Evolutionary conservation across 2,797 vertebrate species (phyloP), one percentile per base, ranked within the genome.

Genomic region (Thaleichthys pacificus): DNA sequence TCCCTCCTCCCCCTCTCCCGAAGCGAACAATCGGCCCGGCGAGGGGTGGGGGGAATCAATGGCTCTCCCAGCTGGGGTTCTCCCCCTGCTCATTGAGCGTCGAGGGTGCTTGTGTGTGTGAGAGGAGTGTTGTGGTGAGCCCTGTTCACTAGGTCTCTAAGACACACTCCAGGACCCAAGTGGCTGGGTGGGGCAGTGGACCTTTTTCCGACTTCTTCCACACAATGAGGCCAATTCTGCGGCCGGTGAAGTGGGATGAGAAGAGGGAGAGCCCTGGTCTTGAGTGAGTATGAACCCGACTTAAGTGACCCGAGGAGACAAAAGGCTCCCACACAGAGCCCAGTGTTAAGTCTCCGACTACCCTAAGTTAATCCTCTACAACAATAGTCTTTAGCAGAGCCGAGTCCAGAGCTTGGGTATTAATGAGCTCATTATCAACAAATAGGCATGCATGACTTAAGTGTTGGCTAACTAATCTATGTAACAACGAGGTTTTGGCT

Each of bases 61-160:
- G 85, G 90, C 87, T 85, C 82, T 90, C 93, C 87, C 93, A 93
- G 92, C 92, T 91, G 91, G 93, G 91, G 89, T 83, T 88, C 89
- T 85, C 78, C 77, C 83, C 84, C 84, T 80, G 72, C 84, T 89
- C 90, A 85, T 84, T 88, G 84, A 91, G 85, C 75, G 80, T 72
- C 80, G 81, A 51, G 71, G 35, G 71, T 11, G 63, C 30, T 56
- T 67, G 64, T 15, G 21, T 15, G 63, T 61, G 58, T 60, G 58
- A 77, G 71, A 42, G 47, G 57, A 81, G 82, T 91, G 88, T 88
- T 92, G 88, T 89, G 90, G 90, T 91, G 89, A 88, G 80, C 78
- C 74, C 86, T 70, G 88, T 85, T 93, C 88, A 71, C 60, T 62
- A 49, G 19, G 47, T 75, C 70, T 80, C 77, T 73, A 91, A 90